Evolutionary conservation across 2,888 invertebrate genomes (phyloP), one percentile per base, ranked within the genome.

Genomic region (Copidosoma aretas): DNA sequence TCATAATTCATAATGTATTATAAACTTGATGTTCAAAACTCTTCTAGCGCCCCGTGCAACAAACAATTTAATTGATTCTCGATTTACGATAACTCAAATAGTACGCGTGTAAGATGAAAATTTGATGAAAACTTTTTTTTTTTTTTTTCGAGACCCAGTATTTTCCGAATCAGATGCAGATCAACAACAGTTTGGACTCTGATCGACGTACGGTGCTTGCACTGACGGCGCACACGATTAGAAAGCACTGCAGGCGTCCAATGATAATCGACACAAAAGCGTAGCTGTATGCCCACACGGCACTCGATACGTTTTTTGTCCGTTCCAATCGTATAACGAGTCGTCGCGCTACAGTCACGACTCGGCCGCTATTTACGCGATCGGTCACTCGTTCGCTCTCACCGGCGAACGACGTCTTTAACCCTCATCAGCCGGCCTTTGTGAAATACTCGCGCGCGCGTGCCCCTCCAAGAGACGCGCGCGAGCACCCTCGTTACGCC

Each of bases 341-440:
- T 46, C 41, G 41, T 8, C 14, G 10, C 24, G 60, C n/a, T 25
- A 21, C 19, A 41, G n/a, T 32, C 39, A n/a, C n/a, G n/a, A n/a
- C n/a, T n/a, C n/a, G n/a, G n/a, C n/a, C n/a, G 49, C 59, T 60
- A 64, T 63, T 46, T 12, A 46, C 17, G 4, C 17, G 43, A 57
- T 57, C n/a, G 25, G 10, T 63, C 43, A 62, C 64, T 43, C 60
- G 53, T 52, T 60, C 59, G 32, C 25, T 41, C 49, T 52, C 58
- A 32, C n/a, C n/a, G n/a, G 14, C 10, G 10, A 62, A 56, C 32
- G 63, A 52, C 56, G 60, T 56, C 51, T 62, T 60, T 60, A 66
- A 63, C 59, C 66, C 66, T 70, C 62, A 60, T 66, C 62, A 56
- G 58, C 66, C 19, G 19, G 41, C 25, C 59, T 49, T 41, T 41